Percentiles rank a stretch among this genome's conserved stretches.
Evolutionary conservation across 2,888 invertebrate genomes (phyloP).

Genomic region (Oligia strigilis): DNA sequence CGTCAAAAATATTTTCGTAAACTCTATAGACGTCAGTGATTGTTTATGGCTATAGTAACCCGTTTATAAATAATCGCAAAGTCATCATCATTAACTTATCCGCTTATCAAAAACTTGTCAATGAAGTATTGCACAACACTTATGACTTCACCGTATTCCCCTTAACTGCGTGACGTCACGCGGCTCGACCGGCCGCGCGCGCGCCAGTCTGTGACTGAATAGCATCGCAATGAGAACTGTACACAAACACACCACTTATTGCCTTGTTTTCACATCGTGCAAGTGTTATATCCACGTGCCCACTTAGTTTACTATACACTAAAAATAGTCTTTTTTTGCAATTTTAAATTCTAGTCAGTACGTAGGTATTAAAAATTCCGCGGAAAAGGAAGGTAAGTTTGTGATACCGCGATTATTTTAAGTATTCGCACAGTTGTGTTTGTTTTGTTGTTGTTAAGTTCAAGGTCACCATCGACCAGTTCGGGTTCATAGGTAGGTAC

Average conservation of each 20-base stretch:
- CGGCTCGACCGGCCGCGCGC: constrained; percentile 55
- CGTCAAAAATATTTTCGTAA: background rate
- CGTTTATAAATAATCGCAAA: constrained; percentile 7
- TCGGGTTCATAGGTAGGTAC: background rate
- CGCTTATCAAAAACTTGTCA: constrained; percentile 37
- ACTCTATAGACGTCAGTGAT: background rate
- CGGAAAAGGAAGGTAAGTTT: constrained; percentile 89
- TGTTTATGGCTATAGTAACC: constrained; percentile 2
- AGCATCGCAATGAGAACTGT: constrained; percentile 85
- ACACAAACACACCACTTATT: constrained; percentile 73
- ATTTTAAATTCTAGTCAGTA: constrained; percentile 66
- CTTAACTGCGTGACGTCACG: constrained; percentile 83
- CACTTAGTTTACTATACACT: constrained; percentile 73
- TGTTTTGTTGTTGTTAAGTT: constrained; percentile 52
- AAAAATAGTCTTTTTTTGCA: constrained; percentile 58
- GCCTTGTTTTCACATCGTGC: constrained; percentile 76
- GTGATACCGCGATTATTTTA: constrained; percentile 40
- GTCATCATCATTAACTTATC: background rate
- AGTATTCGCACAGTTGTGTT: constrained; percentile 36
- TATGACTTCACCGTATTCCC: constrained; percentile 65
- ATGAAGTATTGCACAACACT: constrained; percentile 69
- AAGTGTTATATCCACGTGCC: constrained; percentile 84
- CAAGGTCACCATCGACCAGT: constrained; percentile 53
- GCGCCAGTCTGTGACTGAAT: constrained; percentile 77
- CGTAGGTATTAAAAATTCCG: constrained; percentile 84